Conservation (phyloP, 2,113 vertebrate species). For the Chionomys nivalis region DNA sequence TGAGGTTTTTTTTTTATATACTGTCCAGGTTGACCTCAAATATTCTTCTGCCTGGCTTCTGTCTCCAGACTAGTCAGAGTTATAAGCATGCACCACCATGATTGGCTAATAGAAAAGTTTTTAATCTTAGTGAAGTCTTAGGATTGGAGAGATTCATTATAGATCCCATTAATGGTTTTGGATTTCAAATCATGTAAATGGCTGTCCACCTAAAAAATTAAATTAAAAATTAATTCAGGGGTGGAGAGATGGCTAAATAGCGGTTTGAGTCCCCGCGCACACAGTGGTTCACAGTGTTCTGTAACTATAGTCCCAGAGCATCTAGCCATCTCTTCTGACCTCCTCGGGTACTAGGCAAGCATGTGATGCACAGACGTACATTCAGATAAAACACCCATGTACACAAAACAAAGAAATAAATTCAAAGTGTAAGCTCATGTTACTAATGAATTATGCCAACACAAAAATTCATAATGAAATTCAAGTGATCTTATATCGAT, state of each 20-base stretch:
- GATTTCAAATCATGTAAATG: conserved; percentile 22
- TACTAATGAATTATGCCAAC: conserved; percentile 54
- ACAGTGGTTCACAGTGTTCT: neutral
- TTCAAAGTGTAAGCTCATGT: neutral
- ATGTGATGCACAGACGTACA: neutral
- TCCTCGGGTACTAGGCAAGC: neutral
- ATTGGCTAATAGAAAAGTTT: neutral
- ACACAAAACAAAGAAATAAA: neutral
- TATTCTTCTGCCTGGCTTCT: neutral
- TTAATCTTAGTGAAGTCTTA: neutral
- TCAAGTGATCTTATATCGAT: neutral
- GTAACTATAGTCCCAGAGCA: neutral
- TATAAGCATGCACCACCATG: neutral
- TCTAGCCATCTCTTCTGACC: neutral
- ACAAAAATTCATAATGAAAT: neutral
- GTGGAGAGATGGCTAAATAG: neutral
- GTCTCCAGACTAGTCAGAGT: neutral
- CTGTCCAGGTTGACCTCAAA: neutral
- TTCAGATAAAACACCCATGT: no score
- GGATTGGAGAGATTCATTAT: conserved; percentile 8
- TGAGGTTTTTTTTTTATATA: neutral
- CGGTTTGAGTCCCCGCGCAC: neutral
- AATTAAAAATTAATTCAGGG: conserved; percentile 21
- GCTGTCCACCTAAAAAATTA: conserved; percentile 20
- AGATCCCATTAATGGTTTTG: neutral